Base-by-base conservation (phyloP, 2,888 invertebrate species). In the Idaea straminata region DNA sequence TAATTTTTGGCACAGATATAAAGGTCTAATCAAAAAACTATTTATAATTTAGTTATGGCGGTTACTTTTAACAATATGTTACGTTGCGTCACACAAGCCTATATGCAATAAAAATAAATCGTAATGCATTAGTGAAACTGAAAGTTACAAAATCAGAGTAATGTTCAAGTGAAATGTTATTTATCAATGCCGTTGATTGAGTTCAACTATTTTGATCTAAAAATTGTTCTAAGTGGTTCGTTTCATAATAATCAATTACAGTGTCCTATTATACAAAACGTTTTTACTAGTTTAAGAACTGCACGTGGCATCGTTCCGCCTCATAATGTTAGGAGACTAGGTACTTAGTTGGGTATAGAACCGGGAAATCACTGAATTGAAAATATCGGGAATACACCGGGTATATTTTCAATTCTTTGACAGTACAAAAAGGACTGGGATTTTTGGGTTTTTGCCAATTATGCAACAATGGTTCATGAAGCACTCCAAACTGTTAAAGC, bases 81-180 rank as follows among this genome's bases (percentile, higher is more conserved):
- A 59, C 25, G 34, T 59, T 59, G 59, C 59, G 59, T 59, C 59
- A 59, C 59, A 59, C 59, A 59, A 59, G 15, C 58, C 65, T 66
- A 82, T 80, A 74, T 75, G 74, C 74, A 77, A 77, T 25, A 34
- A 16, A 59, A 25, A 59, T 59, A 25, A 59, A 16, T 59, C 34
- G 16, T 13, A 66, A 70, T 72, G 73, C 72, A 73, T 80, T 74
- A 78, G 81, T 81, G 74, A 80, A 83, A 80, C 74, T 73, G 75
- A 79, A 79, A 80, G 77, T 82, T 81, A 79, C 77, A 77, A 81
- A 80, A 79, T 81, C 80, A 77, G 79, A 80, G 79, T 78, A 74
- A 76, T 77, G 75, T 63, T 71, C 75, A 75, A 68, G 77, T 76
- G 74, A 75, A 77, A 59, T 59, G 59, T 47, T 47, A 47, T 47